phyloP scores from a whole-genome alignment of 2,113 vertebrate species.

The Noturus placidus region DNA sequence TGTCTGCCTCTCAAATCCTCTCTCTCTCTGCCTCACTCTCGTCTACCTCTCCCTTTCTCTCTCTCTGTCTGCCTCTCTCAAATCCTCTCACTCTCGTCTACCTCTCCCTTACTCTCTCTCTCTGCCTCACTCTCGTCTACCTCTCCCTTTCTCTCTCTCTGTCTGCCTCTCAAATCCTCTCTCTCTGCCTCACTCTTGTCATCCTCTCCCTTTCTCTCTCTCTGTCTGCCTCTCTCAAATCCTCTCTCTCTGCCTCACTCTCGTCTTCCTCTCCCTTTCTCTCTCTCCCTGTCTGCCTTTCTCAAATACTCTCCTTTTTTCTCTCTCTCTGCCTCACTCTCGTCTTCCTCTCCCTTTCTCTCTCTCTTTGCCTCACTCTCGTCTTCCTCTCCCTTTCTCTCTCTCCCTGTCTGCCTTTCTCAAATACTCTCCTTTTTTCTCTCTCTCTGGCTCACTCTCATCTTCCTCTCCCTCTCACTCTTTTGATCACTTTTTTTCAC shows the following conservation, averaged over 20 bases:
- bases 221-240: background rate
- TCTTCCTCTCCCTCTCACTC: background rate
- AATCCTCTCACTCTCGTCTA: background rate
- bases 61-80: background rate
- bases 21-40: background rate
- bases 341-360: background rate
- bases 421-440: background rate
- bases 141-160: background rate
- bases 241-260: background rate
- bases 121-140: background rate
- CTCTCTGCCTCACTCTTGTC: background rate
- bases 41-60: background rate
- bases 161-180: too few species aligned
- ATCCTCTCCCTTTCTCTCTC: background rate
- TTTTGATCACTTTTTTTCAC: too few species aligned
- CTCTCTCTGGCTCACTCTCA: background rate
- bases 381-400: too few species aligned
- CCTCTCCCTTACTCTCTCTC: background rate
- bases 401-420: background rate
- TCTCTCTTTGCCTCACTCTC: background rate
- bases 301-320: background rate
- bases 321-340: background rate
- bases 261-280: background rate
- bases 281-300: background rate
- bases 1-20: background rate